Percentiles rank a stretch among this genome's conserved stretches.
Conservation (phyloP, 2,797 vertebrate species). For the Sebastes variabilis region DNA sequence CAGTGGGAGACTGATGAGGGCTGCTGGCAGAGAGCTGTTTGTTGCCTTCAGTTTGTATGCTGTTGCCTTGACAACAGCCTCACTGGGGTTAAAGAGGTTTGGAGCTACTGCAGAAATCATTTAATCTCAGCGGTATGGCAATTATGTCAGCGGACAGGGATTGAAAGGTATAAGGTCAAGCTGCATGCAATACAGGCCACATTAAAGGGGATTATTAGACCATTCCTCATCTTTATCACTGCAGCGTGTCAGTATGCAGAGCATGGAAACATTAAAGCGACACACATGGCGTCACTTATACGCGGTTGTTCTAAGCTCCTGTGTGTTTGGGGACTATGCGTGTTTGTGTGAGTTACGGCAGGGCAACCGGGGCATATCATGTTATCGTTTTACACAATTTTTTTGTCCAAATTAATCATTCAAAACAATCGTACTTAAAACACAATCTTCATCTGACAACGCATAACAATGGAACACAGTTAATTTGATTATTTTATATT, state of each 20-base stretch:
- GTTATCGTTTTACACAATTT: not conserved
- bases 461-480: not conserved
- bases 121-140: constrained; percentile 63
- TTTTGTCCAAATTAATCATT: not conserved
- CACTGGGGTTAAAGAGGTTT: constrained; percentile 59
- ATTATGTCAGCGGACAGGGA: constrained; percentile 57
- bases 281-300: constrained; percentile 6
- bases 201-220: constrained; percentile 60
- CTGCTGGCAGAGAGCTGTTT: constrained; percentile 39
- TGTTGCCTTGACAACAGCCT: constrained; percentile 71
- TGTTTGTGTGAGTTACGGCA: not conserved
- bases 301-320: constrained; percentile 17
- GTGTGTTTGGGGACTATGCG: not conserved
- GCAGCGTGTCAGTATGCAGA: not conserved
- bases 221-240: constrained; percentile 45
- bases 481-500: not conserved
- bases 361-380: not conserved
- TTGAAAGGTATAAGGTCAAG: constrained; percentile 44
- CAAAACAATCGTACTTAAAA: not conserved
- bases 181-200: constrained; percentile 27
- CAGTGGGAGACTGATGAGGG: constrained; percentile 23
- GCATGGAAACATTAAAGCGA: not conserved
- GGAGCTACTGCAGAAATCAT: constrained; percentile 57
- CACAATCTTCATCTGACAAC: not conserved
- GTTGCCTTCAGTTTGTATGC: constrained; percentile 67